Evolutionary conservation across 2,888 invertebrate species (phyloP), one percentile per base, ranked within the genome.

Genomic region (Ernsta delagoae): DNA sequence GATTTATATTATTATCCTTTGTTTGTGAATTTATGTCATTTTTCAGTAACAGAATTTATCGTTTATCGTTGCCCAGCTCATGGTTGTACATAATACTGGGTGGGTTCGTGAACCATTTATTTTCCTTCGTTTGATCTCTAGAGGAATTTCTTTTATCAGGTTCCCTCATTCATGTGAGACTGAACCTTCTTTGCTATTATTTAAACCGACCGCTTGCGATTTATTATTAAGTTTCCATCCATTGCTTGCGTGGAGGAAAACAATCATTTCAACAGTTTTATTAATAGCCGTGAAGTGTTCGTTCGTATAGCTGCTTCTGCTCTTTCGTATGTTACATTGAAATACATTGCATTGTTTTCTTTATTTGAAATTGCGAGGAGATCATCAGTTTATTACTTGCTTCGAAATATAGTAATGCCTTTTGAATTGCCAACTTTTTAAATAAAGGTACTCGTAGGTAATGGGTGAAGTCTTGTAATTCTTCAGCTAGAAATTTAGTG

Each of bases 131-230:
- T 85, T 83, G 84, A 83, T 86, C 85, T 85, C 83, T 74, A 73
- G 79, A 83, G 83, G 82, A 84, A 83, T 83, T 83, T 76, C 84
- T 83, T 83, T 85, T 85, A 85, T 87, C 86, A 82, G 80, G 75
- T 80, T 83, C 81, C 71, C 70, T 83, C 84, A 82, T 85, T 86
- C 84, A 83, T 79, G 85, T 80, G 82, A 80, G 82, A 75, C 75
- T 74, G 72, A 71, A 75, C 73, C 61, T 68, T 69, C 69, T 57
- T 54, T 70, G 74, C 75, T 74, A 74, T 77, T 75, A 75, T 76
- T 76, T 75, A 77, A 74, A 73, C 70, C 71, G 71, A 72, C 68
- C 70, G 74, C 68, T 71, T 64, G 74, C 75, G 70, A 78, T 78
- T 74, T 76, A 75, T 77, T 77, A 78, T 73, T 70, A 72, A 76